These are phyloP conservation scores for Ceyx melanurus DNA, from an alignment of 2,113 vertebrate species.

Conservation along the genomic window DNA sequence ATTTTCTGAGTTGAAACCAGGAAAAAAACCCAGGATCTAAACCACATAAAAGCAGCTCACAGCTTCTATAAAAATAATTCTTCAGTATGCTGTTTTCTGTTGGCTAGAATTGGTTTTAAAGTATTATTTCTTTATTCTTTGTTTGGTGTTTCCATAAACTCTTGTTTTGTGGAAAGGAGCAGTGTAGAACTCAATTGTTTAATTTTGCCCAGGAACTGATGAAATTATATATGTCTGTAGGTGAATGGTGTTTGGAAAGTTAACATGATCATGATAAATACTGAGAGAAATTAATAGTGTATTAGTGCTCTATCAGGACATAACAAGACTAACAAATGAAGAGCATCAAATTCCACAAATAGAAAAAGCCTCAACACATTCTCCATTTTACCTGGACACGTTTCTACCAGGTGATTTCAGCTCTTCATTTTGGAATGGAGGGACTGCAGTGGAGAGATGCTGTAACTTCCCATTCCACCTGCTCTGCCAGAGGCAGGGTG, in stretches of 20 bases:
- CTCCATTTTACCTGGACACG: not conserved
- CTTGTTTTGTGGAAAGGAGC: not conserved
- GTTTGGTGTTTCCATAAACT: not conserved
- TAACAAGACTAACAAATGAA: not conserved
- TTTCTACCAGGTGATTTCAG: not conserved
- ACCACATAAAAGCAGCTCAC: not conserved
- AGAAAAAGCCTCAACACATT: not conserved
- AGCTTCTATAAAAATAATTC: not conserved
- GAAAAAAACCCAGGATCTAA: not conserved
- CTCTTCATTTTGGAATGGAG: not conserved
- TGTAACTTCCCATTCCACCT: accelerated
- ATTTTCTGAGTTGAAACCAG: not conserved
- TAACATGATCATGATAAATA: not conserved
- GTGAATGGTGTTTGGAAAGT: not conserved
- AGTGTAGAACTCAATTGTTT: not conserved
- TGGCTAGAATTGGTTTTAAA: not conserved
- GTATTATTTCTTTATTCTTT: not conserved
- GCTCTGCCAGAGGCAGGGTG: not conserved
- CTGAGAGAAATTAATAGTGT: not conserved
- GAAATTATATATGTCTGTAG: not conserved
- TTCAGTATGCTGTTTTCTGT: not conserved
- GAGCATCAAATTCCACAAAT: not conserved
- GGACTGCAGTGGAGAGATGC: not conserved
- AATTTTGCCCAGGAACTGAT: not conserved
- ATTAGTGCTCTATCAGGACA: not conserved